Conservation (phyloP, 2,797 vertebrate genomes). For the Anguilla anguilla region DNA sequence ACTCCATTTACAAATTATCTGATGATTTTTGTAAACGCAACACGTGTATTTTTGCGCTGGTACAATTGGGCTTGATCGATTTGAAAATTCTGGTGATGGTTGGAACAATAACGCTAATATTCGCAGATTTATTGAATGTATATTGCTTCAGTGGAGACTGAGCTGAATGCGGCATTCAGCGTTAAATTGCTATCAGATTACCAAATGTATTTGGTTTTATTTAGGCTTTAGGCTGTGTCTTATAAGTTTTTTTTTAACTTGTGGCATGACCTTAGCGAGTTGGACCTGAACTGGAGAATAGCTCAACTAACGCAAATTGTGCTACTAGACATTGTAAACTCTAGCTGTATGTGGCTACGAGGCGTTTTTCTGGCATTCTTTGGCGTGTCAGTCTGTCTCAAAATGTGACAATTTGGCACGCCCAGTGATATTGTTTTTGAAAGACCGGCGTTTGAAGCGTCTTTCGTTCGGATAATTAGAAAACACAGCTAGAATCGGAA, state of each 20-base stretch:
- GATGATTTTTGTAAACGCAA: background rate
- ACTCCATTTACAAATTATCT: slow-evolving; percentile 4
- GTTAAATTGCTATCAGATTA: background rate
- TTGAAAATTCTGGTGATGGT: background rate
- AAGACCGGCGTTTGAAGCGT: background rate
- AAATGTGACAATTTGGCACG: background rate
- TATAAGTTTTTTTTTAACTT: background rate
- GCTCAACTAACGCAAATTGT: background rate
- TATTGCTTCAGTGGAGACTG: background rate
- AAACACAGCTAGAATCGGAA: slow-evolving; percentile 25
- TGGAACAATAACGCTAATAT: background rate
- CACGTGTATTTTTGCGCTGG: background rate
- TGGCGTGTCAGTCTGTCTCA: background rate
- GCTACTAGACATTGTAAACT: background rate
- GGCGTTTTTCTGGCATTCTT: background rate
- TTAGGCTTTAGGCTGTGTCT: background rate
- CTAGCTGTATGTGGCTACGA: background rate
- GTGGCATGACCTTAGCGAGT: background rate
- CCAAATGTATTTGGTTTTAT: background rate
- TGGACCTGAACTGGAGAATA: background rate
- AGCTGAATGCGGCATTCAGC: background rate
- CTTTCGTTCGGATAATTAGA: background rate
- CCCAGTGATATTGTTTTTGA: slow-evolving; percentile 23
- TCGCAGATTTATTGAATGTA: too few species aligned
- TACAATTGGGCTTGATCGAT: background rate